Evolutionary conservation across 2,113 vertebrate species (phyloP).

Genomic region (Orycteropus afer): DNA sequence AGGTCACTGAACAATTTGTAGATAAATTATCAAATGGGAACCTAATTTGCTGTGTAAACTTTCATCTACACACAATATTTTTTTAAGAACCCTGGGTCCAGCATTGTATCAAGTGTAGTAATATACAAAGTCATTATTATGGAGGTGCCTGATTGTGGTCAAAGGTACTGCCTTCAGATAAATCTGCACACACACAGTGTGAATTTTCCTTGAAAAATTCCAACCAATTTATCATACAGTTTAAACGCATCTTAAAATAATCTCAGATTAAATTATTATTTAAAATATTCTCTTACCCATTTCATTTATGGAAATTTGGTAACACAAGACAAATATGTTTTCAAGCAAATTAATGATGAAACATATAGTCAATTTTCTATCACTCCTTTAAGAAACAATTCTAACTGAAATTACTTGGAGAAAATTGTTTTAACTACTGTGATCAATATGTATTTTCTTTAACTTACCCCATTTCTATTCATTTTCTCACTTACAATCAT

Average conservation of each 20-base stretch:
- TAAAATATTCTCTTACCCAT: not conserved
- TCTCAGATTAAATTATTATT: slow-evolving; percentile 19
- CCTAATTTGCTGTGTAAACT: not conserved
- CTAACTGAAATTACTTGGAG: not conserved
- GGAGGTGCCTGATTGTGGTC: not conserved
- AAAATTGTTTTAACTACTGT: not conserved
- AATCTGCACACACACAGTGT: not conserved
- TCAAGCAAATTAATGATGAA: not conserved
- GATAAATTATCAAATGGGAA: not conserved
- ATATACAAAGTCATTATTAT: not conserved
- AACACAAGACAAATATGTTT: not conserved
- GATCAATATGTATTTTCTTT: not conserved
- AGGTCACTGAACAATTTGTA: not conserved
- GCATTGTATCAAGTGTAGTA: not conserved
- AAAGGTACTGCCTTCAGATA: not conserved
- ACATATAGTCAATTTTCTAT: not conserved
- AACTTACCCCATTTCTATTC: not conserved
- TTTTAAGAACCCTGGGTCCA: not conserved
- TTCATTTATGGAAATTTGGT: not conserved
- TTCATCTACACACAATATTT: not conserved
- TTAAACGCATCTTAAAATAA: not conserved
- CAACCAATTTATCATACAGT: not conserved
- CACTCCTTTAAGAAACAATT: not conserved
- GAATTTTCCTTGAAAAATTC: not conserved
- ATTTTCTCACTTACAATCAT: not conserved